phyloP scores from a whole-genome alignment of 2,888 invertebrate genomes.

The Caenorhabditis wallacei region DNA sequence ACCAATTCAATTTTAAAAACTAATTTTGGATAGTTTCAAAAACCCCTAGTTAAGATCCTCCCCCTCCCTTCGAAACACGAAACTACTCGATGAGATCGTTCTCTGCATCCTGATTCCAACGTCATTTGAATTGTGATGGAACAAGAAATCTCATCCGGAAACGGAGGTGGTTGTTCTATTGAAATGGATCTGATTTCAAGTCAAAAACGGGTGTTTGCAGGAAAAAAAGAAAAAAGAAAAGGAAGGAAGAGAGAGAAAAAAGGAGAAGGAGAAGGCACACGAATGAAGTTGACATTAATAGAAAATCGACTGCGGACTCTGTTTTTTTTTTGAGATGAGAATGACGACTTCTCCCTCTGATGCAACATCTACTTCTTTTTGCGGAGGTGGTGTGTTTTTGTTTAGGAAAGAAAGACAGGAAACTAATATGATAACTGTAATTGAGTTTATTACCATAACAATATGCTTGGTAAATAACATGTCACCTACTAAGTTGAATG shows the following conservation, averaged over 20 bases:
- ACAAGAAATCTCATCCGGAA: neutral
- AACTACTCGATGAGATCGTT: conserved; percentile 41
- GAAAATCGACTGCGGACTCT: conserved; percentile 54
- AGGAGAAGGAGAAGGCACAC: conserved; percentile 16
- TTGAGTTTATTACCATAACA: too few species aligned
- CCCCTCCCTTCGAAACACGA: neutral
- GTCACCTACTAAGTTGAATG: too few species aligned
- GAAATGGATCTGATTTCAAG: conserved; percentile 51
- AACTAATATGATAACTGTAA: neutral
- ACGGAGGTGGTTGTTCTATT: conserved; percentile 5
- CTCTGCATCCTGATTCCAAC: conserved; percentile 27
- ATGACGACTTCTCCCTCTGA: neutral
- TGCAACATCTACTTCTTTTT: conserved; percentile 18
- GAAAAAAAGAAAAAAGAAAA: conserved; percentile 9
- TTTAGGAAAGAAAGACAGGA: neutral
- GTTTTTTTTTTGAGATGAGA: conserved; percentile 1
- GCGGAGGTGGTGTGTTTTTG: neutral
- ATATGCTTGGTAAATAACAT: too few species aligned
- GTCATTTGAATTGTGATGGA: conserved; percentile 7
- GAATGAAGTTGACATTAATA: conserved; percentile 70
- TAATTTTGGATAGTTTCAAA: too few species aligned
- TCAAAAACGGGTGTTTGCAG: conserved; percentile 37
- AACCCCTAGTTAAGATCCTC: too few species aligned
- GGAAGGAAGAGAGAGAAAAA: neutral
- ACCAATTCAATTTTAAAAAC: too few species aligned